A percentile compares a stretch with the other conserved stretches of the same genome.
These are phyloP conservation scores for Cololabis saira DNA, from an alignment of 2,113 vertebrate species.

Conservation along the genomic window DNA sequence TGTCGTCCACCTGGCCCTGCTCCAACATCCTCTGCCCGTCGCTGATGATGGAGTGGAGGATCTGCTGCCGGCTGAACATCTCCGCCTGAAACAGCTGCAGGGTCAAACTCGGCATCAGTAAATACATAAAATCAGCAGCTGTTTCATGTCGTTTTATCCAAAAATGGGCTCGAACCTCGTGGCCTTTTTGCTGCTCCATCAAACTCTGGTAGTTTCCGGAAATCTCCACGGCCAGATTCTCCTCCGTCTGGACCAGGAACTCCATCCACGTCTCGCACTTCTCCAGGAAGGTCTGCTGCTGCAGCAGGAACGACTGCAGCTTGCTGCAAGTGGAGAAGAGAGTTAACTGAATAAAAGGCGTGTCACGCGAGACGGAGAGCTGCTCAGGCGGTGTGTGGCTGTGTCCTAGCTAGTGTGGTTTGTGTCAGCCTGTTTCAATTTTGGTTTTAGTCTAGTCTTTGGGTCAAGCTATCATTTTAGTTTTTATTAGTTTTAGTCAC, in stretches of 20 bases:
- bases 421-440: no score
- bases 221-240: constrained; percentile 93
- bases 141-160: accelerated
- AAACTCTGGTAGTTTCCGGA: constrained; percentile 94
- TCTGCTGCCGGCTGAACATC: constrained; percentile 99
- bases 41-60: constrained; percentile 95
- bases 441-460: no score
- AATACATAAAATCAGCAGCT: not conserved
- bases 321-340: constrained; percentile 82
- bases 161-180: constrained; percentile 84
- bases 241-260: constrained; percentile 94
- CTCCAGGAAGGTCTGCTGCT: constrained; percentile 97
- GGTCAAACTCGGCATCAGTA: not conserved
- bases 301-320: constrained; percentile 93
- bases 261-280: constrained; percentile 99
- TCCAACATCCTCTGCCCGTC: constrained; percentile 95
- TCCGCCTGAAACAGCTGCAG: constrained; percentile 95
- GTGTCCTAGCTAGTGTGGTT: no score
- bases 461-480: no score
- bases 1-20: constrained; percentile 98
- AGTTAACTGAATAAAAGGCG: not conserved
- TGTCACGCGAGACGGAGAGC: no score
- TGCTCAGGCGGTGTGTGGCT: no score
- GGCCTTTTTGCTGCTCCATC: constrained; percentile 93
- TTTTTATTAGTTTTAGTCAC: no score